Percentiles rank a stretch among this genome's conserved stretches.
Evolutionary conservation across 2,113 vertebrate genomes (phyloP).

Genomic region (Daubentonia madagascariensis): DNA sequence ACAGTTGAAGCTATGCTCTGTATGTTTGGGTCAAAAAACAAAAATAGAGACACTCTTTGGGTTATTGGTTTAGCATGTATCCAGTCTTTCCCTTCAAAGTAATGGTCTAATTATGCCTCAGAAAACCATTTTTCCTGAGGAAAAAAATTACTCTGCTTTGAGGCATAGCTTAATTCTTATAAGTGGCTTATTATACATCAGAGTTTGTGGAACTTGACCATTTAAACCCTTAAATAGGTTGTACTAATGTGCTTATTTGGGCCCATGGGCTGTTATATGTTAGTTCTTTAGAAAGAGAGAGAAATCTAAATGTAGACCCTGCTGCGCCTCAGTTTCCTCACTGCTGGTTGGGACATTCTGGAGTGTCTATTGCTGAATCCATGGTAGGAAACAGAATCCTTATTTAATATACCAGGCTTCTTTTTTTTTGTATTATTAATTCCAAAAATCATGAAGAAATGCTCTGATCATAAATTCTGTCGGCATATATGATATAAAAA

Average conservation of each 20-base stretch:
- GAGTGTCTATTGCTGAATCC: neutral
- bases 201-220: neutral
- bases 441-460: slow-evolving; percentile 64
- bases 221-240: slow-evolving; percentile 31
- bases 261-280: neutral
- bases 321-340: neutral
- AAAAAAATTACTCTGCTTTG: neutral
- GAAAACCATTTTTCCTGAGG: neutral
- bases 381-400: slow-evolving; percentile 22
- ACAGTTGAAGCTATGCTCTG: neutral
- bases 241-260: neutral
- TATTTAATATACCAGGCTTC: slow-evolving; percentile 12
- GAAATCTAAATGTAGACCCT: neutral
- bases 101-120: neutral
- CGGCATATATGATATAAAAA: slow-evolving; percentile 53
- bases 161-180: neutral
- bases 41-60: neutral
- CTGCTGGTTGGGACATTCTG: neutral
- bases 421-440: slow-evolving; percentile 69
- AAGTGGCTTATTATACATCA: neutral
- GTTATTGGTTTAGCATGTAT: neutral
- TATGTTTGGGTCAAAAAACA: neutral
- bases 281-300: neutral
- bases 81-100: neutral
- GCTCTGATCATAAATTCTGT: slow-evolving; percentile 74